A percentile compares a stretch with the other conserved stretches of the same genome.
Conservation (phyloP, 92 coral and sea anemone genomes). For the Zoanthus sansibaricus region DNA sequence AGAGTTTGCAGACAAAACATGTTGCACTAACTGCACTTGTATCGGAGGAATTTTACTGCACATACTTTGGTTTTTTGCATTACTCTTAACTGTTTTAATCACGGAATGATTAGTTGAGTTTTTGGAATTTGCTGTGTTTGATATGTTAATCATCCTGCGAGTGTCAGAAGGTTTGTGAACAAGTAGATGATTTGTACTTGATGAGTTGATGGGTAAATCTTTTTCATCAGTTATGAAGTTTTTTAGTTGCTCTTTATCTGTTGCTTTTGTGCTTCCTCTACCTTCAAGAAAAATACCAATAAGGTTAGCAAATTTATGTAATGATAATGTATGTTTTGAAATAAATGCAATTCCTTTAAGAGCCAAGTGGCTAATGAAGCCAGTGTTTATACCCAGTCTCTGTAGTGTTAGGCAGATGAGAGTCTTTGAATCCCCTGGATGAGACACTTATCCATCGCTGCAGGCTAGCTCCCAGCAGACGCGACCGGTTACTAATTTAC, state of each 20-base stretch:
- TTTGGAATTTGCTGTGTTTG: neutral
- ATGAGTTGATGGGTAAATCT: neutral
- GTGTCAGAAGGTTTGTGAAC: neutral
- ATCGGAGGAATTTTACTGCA: neutral
- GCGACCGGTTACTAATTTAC: too few relatives aligned
- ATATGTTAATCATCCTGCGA: neutral
- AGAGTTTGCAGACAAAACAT: neutral
- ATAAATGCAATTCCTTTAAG: too few relatives aligned
- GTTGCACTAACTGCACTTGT: neutral
- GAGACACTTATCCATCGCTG: too few relatives aligned
- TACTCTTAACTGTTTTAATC: neutral
- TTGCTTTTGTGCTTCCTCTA: conserved; percentile 6
- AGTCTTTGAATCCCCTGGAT: too few relatives aligned
- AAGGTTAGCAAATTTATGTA: neutral
- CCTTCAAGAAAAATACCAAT: neutral
- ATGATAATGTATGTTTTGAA: neutral
- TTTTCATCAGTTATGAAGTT: neutral
- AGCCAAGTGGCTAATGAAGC: too few relatives aligned
- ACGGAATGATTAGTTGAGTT: neutral
- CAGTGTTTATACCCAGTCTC: too few relatives aligned
- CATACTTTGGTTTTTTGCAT: neutral
- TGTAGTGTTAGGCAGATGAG: too few relatives aligned
- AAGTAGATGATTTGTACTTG: neutral
- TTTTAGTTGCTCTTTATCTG: neutral
- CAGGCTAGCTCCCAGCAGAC: too few relatives aligned